Evolutionary conservation across 2,888 invertebrate species (phyloP), one percentile per base, ranked within the genome.

Genomic region (Lithophane ornitopus): DNA sequence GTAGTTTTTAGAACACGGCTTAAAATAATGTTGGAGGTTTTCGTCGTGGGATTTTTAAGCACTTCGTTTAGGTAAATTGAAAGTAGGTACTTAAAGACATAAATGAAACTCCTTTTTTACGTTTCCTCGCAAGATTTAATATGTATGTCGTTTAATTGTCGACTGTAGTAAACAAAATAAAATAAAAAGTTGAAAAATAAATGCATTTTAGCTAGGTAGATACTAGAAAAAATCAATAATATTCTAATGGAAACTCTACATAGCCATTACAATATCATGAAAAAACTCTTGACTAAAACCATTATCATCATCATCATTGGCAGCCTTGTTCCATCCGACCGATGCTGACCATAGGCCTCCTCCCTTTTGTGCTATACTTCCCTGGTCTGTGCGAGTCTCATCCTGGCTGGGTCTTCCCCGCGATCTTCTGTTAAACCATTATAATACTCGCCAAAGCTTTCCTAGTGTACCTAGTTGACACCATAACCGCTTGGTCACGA

Each of bases 1-100:
- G 70, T 80, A 12, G 65, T 76, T 76, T 79, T 78, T 66, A 58
- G 28, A n/a, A 65, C 39, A n/a, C 16, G 34, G 28, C 58, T 75
- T 69, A 52, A 68, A 65, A 61, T 70, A 70, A 26, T 28, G 22
- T 74, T 41, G 7, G 22, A 16, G 14, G 26, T 19, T 58, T n/a
- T 59, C 0, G 34, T 67, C 3, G 12, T 28, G 26, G 11, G 22
- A 22, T 22, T 46, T 39, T 41, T 26, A 54, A 19, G 46, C 4
- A 12, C 2, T 71, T 49, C 9, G 28, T 46, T 68, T 49, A 2
- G 22, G 11, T 16, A 11, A 28, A 66, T 12, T 11, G 6, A 19
- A 26, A 70, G 19, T n/a, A 63, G 28, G 9, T 19, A 19, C 19
- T n/a, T n/a, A 12, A 7, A 59, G 1, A 3, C 1, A 67, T 69